phyloP scores from a whole-genome alignment of 2,113 vertebrate genomes.

The Coturnix japonica region DNA sequence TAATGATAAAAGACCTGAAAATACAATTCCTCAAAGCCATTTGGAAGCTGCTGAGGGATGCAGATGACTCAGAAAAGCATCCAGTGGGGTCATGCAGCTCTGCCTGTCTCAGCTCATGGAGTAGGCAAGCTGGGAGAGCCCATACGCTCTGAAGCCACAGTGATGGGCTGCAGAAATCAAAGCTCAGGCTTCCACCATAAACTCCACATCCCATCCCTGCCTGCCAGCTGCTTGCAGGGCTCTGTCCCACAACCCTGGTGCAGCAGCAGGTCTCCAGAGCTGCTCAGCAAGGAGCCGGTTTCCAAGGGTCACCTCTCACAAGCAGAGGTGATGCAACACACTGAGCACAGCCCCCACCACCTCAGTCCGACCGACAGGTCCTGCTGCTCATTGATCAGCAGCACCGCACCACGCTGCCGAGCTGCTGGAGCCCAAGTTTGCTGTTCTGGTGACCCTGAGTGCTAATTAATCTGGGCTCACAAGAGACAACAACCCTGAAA shows the following conservation, averaged over 20 bases:
- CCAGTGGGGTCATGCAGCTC: fast-evolving
- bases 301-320: background rate
- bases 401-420: background rate
- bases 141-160: fast-evolving
- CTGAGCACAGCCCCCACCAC: background rate
- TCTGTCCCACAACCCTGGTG: background rate
- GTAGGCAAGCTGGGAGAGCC: background rate
- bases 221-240: background rate
- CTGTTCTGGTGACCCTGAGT: background rate
- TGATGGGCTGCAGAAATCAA: background rate
- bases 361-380: background rate
- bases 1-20: conserved; percentile 25
- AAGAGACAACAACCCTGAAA: background rate
- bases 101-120: background rate
- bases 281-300: background rate
- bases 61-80: background rate
- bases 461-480: background rate
- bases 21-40: conserved; percentile 25
- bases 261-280: background rate
- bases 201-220: background rate
- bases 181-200: background rate
- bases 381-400: background rate
- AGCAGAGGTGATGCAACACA: background rate
- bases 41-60: background rate
- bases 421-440: background rate